A percentile compares a stretch with the other conserved stretches of the same genome.
Evolutionary conservation across 2,113 vertebrate species (phyloP).

Genomic region (Cephalopterus ornatus): DNA sequence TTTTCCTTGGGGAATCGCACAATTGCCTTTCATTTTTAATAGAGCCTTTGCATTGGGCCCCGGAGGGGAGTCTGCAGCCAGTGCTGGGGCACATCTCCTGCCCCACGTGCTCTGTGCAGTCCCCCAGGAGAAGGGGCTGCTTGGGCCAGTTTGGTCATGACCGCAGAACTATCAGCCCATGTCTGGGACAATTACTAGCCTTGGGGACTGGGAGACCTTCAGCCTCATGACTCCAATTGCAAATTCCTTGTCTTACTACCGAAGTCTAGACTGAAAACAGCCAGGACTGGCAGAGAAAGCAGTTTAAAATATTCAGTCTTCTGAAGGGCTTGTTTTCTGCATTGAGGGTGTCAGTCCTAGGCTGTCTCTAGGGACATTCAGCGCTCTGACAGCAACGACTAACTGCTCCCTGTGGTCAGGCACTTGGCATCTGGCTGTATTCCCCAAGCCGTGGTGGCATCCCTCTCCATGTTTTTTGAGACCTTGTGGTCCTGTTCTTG

Average conservation of each 20-base stretch:
- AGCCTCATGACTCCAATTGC: neutral
- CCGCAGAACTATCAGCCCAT: neutral
- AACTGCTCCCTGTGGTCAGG: neutral
- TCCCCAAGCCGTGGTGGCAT: neutral
- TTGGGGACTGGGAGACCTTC: neutral
- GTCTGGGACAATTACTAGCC: neutral
- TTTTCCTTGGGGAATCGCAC: neutral
- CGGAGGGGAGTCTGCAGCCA: neutral
- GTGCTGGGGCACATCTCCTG: neutral
- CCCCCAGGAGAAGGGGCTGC: neutral
- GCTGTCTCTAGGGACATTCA: neutral
- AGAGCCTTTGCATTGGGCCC: neutral
- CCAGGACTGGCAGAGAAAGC: neutral
- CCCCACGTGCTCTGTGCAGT: accelerated
- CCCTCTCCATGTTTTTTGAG: neutral
- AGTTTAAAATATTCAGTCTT: neutral
- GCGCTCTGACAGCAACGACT: accelerated
- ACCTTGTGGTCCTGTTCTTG: neutral
- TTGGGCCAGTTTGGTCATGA: neutral
- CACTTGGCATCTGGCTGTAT: neutral
- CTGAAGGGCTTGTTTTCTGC: neutral
- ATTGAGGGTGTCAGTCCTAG: neutral
- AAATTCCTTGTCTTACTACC: neutral
- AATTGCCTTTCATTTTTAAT: constrained; percentile 1
- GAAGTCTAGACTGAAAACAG: neutral